phyloP scores from a whole-genome alignment of 1,140 invertebrate genomes.

The Drosophila equinoxialis region DNA sequence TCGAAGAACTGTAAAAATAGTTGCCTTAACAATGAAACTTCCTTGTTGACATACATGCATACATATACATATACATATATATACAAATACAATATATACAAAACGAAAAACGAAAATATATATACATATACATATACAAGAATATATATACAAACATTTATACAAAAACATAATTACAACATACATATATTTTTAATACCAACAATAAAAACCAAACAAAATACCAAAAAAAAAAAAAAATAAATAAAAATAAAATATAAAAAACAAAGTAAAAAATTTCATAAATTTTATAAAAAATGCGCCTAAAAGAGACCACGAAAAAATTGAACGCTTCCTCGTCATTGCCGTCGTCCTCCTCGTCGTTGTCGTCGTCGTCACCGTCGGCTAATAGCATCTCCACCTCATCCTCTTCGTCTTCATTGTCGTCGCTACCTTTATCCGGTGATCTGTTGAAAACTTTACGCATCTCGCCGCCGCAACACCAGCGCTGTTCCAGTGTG shows the following conservation, averaged over 20 bases:
- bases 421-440: constrained; percentile 40
- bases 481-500: constrained; percentile 76
- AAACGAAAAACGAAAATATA: not conserved
- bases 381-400: not conserved
- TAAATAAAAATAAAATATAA: not conserved
- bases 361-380: constrained; percentile 24
- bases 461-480: constrained; percentile 56
- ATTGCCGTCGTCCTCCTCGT: constrained; percentile 17
- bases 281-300: constrained; percentile 42
- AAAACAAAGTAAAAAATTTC: constrained; percentile 16
- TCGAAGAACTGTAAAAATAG: constrained; percentile 42
- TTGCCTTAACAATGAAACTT: constrained; percentile 78
- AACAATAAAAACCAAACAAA: constrained; percentile 8
- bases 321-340: constrained; percentile 36
- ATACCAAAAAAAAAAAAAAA: not conserved
- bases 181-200: constrained; percentile 8
- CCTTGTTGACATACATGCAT: constrained; percentile 70
- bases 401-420: constrained; percentile 8
- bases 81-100: constrained; percentile 47
- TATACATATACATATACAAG: constrained; percentile 49
- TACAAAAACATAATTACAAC: constrained; percentile 11
- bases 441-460: constrained; percentile 53
- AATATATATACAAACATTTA: constrained; percentile 20
- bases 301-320: constrained; percentile 77
- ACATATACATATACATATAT: constrained; percentile 51